Conservation (phyloP, 2,888 invertebrate species). For the Drosophila meridiana region DNA sequence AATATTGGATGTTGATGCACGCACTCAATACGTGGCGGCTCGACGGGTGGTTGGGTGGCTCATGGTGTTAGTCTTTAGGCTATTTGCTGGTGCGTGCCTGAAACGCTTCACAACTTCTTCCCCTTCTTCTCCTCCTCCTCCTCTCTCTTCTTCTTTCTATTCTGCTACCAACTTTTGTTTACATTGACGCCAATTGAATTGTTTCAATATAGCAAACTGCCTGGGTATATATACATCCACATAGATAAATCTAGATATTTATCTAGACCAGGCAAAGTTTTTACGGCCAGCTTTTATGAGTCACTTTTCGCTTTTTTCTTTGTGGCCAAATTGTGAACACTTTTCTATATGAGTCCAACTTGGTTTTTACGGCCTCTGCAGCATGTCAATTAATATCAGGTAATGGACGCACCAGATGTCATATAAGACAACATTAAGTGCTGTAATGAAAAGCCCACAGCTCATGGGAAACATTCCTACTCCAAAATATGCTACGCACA, state of each 20-base stretch:
- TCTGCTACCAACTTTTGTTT: constrained; percentile 46
- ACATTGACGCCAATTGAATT: constrained; percentile 68
- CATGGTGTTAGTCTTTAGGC: constrained; percentile 30
- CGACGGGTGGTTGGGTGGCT: constrained; percentile 59
- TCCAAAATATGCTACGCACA: constrained; percentile 5
- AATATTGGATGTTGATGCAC: constrained; percentile 56
- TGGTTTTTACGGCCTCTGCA: constrained; percentile 51
- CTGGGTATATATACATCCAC: neutral
- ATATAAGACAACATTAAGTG: constrained; percentile 53
- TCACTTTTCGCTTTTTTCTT: constrained; percentile 15
- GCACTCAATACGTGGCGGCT: constrained; percentile 13
- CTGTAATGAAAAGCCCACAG: constrained; percentile 46
- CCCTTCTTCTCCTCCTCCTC: neutral
- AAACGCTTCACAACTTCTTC: constrained; percentile 38
- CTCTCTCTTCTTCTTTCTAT: neutral
- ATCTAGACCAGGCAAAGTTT: constrained; percentile 17
- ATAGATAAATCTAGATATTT: neutral
- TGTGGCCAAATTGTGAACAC: constrained; percentile 41
- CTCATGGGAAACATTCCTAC: constrained; percentile 54
- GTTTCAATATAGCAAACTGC: constrained; percentile 24
- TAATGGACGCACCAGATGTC: constrained; percentile 60
- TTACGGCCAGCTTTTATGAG: constrained; percentile 43
- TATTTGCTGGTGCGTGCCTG: constrained; percentile 49
- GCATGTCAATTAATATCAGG: constrained; percentile 63
- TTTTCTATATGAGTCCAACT: constrained; percentile 47